Evolutionary conservation across 1,140 invertebrate species (phyloP), one percentile per base, ranked within the genome.

Genomic region (Drosophila pruinosa): DNA sequence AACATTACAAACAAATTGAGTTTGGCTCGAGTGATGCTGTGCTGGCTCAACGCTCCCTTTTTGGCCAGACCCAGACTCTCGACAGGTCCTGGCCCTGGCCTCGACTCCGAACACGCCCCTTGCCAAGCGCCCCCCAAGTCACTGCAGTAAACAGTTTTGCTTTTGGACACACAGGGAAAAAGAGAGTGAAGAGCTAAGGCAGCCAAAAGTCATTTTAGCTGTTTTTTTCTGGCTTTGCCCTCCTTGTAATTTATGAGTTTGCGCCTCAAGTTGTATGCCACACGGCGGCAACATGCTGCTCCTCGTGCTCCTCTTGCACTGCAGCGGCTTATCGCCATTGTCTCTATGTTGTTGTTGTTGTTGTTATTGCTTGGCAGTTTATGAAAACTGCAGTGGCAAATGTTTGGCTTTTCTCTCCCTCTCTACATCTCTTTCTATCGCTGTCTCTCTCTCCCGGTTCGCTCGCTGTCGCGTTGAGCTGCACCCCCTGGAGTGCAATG

Each of bases 131-230:
- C 73, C 71, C 64, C 45, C 64, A 62, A 78, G 78, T 71, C 75
- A 88, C 83, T 88, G 83, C 82, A 82, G 75, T 75, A 72, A 82
- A 88, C 82, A 72, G 81, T 86, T 81, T 86, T 59, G 74, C 81
- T 86, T 85, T 80, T 68, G 70, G 73, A 31, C 65, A 43, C 47
- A 78, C 21, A 61, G n/a, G n/a, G n/a, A n/a, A n/a, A n/a, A n/a
- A n/a, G 0, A 26, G 31, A 57, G 17, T 21, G 0, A 41, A 12
- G n/a, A n/a, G 26, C 26, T 34, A 12, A 17, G 50, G 59, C 57
- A 88, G 78, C 78, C 75, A 88, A 88, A 88, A 82, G 61, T 82
- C 82, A 81, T 86, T 88, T 82, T 71, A 58, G 65, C 54, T 75
- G 58, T 67, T 72, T 72, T 56, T 47, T 53, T 26, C 45, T 47